phyloP scores from a whole-genome alignment of 1,140 invertebrate genomes.

The Drosophila sucinea region DNA sequence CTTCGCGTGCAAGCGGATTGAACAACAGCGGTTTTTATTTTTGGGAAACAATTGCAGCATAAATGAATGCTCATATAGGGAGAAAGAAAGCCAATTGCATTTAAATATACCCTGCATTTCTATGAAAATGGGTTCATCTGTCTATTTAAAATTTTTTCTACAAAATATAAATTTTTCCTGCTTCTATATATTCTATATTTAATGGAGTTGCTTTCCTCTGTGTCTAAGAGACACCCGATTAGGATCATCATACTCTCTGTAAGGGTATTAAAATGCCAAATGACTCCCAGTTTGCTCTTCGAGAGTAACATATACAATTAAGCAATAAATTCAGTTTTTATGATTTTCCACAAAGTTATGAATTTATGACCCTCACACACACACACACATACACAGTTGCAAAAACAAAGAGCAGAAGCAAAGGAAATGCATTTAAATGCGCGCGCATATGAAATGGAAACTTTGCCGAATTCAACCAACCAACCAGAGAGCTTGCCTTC shows the following conservation, averaged over 20 bases:
- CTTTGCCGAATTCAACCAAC: background rate
- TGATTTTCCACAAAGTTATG: slow-evolving; percentile 81
- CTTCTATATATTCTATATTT: too few species aligned
- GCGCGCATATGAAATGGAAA: slow-evolving; percentile 77
- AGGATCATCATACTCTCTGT: background rate
- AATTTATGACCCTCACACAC: slow-evolving; percentile 66
- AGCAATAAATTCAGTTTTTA: slow-evolving; percentile 81
- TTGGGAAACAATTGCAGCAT: too few species aligned
- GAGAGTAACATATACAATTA: slow-evolving; percentile 65
- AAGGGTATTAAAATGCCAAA: slow-evolving; percentile 52
- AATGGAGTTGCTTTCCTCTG: too few species aligned
- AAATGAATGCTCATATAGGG: too few species aligned
- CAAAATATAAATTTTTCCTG: too few species aligned
- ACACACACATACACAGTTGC: slow-evolving; percentile 47
- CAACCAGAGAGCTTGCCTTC: slow-evolving; percentile 4
- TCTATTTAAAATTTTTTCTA: too few species aligned
- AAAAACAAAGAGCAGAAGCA: slow-evolving; percentile 44
- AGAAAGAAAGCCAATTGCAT: background rate
- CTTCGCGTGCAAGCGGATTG: background rate
- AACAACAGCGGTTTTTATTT: too few species aligned
- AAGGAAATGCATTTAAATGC: slow-evolving; percentile 80
- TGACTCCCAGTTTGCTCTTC: slow-evolving; percentile 11
- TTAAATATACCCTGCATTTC: background rate
- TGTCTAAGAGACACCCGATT: background rate
- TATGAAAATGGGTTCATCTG: too few species aligned